Percentiles rank a stretch among this genome's conserved stretches.
Conservation (phyloP, 2,797 vertebrate genomes). For the Chaetophractus vellerosus region DNA sequence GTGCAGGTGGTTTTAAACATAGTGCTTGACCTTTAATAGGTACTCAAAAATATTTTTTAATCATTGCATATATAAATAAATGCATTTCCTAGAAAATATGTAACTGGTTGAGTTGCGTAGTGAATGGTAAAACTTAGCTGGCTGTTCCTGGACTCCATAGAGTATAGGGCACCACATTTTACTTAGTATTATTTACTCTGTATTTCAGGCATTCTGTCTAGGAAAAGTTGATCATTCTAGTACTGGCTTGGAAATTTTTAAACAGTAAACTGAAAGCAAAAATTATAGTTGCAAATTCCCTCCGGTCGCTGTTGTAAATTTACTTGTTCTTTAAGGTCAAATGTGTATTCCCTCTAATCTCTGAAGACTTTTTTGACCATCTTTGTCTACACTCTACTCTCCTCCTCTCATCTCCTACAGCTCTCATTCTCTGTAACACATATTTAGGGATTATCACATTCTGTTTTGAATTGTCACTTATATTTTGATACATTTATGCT, state of each 20-base stretch:
- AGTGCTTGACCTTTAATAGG: background rate
- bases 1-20: background rate
- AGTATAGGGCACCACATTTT: background rate
- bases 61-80: background rate
- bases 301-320: background rate
- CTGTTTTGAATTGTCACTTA: constrained; percentile 39
- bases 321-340: background rate
- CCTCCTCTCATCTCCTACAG: background rate
- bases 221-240: constrained; percentile 6
- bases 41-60: constrained; percentile 46
- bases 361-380: constrained; percentile 10
- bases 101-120: background rate
- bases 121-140: background rate
- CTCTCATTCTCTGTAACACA: background rate
- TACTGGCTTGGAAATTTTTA: background rate
- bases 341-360: background rate
- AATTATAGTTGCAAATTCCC: background rate
- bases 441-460: background rate
- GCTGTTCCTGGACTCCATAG: background rate
- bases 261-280: background rate
- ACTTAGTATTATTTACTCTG: constrained; percentile 7
- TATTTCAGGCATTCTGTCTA: background rate
- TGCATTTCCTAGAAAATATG: background rate
- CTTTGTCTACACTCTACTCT: background rate
- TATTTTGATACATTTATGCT: constrained; percentile 46